Evolutionary conservation across 2,113 vertebrate species (phyloP).

Genomic region (Phrynosoma platyrhinos): DNA sequence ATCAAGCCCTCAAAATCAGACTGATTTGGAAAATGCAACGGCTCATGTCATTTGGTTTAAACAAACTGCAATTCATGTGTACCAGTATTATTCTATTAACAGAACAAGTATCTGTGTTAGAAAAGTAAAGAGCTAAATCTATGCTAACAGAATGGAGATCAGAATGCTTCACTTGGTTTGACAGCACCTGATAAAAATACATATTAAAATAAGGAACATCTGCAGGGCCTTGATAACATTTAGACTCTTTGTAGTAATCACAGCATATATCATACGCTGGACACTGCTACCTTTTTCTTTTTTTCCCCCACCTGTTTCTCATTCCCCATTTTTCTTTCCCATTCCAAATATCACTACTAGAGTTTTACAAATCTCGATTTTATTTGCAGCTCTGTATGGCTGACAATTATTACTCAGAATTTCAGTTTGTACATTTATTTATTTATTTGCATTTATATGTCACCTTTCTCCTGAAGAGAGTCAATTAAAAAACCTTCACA

Average conservation of each 20-base stretch:
- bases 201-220: neutral
- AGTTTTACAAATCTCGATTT: neutral
- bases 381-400: neutral
- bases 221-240: neutral
- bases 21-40: neutral
- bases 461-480: no score
- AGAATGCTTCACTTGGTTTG: neutral
- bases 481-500: no score
- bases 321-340: no score
- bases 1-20: neutral
- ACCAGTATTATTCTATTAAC: neutral
- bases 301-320: neutral
- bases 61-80: neutral
- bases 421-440: neutral
- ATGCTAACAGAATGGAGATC: neutral
- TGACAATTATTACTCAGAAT: neutral
- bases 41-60: conserved; percentile 3
- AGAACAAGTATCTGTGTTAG: neutral
- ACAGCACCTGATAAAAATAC: neutral
- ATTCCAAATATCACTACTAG: neutral
- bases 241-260: conserved; percentile 21
- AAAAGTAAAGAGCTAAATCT: conserved; percentile 10
- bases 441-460: no score
- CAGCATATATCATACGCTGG: conserved; percentile 11
- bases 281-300: neutral